Percentiles rank a stretch among this genome's conserved stretches.
These are phyloP conservation scores for Elegia similella DNA, from an alignment of 2,888 invertebrate genomes.

Conservation along the genomic window DNA sequence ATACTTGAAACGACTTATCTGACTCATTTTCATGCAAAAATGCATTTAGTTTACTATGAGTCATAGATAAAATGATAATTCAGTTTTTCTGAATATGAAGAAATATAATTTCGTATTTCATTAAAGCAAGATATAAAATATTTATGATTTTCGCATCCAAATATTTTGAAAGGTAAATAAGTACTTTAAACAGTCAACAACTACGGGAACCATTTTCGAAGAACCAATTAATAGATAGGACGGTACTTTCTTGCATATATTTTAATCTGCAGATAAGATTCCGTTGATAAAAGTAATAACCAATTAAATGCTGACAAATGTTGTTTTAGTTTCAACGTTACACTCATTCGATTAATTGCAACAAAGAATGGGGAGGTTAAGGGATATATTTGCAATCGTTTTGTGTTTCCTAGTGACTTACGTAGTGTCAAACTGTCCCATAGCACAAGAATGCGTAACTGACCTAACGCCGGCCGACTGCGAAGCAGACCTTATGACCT, in stretches of 20 bases:
- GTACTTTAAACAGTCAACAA: neutral
- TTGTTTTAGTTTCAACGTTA: constrained; percentile 18
- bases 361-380: neutral
- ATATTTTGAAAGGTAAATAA: neutral
- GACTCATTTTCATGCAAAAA: neutral
- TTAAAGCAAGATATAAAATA: too few relatives aligned
- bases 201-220: neutral
- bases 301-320: constrained; percentile 33
- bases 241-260: neutral
- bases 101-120: neutral
- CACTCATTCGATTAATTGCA: constrained; percentile 4
- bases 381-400: neutral
- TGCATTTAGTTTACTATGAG: neutral
- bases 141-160: too few relatives aligned
- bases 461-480: constrained; percentile 56
- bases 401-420: constrained; percentile 26
- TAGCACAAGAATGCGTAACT: constrained; percentile 59
- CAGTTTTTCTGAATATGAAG: neutral
- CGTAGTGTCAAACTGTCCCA: constrained; percentile 43
- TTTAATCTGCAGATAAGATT: constrained; percentile 43
- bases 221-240: constrained; percentile 1
- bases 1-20: neutral
- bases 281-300: constrained; percentile 44
- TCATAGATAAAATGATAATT: neutral
- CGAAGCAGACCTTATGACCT: constrained; percentile 32